Base-by-base conservation (phyloP, 2,888 invertebrate genomes). In the Oscheius sp. region DNA sequence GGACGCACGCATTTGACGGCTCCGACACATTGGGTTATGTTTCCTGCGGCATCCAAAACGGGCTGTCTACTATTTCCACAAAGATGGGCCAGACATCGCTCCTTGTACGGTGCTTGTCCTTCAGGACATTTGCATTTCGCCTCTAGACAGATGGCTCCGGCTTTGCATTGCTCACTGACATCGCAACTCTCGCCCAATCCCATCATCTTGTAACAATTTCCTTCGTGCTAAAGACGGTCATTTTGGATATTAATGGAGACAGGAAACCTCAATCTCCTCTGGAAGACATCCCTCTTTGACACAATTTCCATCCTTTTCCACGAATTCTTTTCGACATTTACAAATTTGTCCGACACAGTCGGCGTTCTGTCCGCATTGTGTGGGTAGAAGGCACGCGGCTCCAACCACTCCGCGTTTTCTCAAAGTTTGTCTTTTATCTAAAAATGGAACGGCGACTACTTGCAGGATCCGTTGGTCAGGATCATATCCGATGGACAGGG, bases 311-410 rank as follows among this genome's bases (percentile, higher is more conserved):
- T 82, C 74, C 9, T 61, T 59, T 49, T 79, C 79, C 7, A 69
- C 59, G 72, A 74, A 78, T 25, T 68, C 69, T 49, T 76, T 77
- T 2, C 72, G 63, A 71, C 86, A 86, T 13, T 64, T 63, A 72
- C 86, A 86, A 21, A 77, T 21, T 41, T 76, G 77, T 6, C 68
- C 72, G 18, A 81, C 72, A 59, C 86, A 86, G 45, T 81, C 77
- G 0, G 85, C 78, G 25, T 80, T 78, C 16, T 66, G 69, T 13
- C 83, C 83, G 61, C 86, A 86, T 56, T 86, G 83, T 0, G 79
- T 76, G 0, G 76, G 73, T n/a, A 80, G 71, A 0, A 83, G 69
- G 72, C 86, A 86, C 1, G 80, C 74, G 13, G 85, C 82, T 16
- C 86, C 85, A 16, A 85, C 76, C 27, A 70, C 55, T 43, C 85